Base-by-base conservation (phyloP, 64 coral and sea anemone species). In the Catalaphyllia jardinei region DNA sequence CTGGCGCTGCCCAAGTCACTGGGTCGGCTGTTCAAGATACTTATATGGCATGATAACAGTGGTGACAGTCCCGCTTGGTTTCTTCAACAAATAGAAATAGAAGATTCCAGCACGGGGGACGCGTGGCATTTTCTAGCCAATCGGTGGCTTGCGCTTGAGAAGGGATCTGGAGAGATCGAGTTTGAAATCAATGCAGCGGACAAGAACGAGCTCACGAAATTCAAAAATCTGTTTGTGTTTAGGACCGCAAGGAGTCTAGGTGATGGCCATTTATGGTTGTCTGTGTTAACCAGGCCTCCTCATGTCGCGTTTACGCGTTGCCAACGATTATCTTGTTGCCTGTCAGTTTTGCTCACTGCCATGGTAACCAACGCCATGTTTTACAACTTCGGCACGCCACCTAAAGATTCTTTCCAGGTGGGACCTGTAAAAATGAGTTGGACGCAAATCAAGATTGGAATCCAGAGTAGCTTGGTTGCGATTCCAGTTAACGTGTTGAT, bases 301-400 rank as follows among this genome's bases (percentile, higher is more conserved):
- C 94, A 96, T 22, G 87, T 90, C 49, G 77, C 94, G 20, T 96
- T 96, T 22, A 96, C 82, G 33, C 87, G 94, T 6, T 96, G 94
- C 67, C 94, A 96, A 74, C 76, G 94, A 80, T 25, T 96, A 59
- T 88, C 94, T 14, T 93, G 94, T 67, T 96, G 94, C 75, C 64
- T 96, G 24, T 93, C 91, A 57, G 75, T 96, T 8, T 31, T 96
- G 54, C 91, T 96, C 62, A 88, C 87, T 49, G 78, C 94, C 18
- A 96, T 96, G 94, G 88, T 96, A 22, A 93, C 91, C 13, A 96
- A 93, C 31, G 94, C 91, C 39, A 96, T 96, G 94, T 96, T 96
- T 91, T 96, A 96, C 71, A 78, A 89, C 25, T 96, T 96, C 52
- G 94, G 94, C 12, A 54, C 75, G 4, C 24, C 71, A 39, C 69